Percentiles rank a stretch among this genome's conserved stretches.
These are phyloP conservation scores for Drosophila buzzatii DNA, from an alignment of 2,888 invertebrate species.

Conservation along the genomic window DNA sequence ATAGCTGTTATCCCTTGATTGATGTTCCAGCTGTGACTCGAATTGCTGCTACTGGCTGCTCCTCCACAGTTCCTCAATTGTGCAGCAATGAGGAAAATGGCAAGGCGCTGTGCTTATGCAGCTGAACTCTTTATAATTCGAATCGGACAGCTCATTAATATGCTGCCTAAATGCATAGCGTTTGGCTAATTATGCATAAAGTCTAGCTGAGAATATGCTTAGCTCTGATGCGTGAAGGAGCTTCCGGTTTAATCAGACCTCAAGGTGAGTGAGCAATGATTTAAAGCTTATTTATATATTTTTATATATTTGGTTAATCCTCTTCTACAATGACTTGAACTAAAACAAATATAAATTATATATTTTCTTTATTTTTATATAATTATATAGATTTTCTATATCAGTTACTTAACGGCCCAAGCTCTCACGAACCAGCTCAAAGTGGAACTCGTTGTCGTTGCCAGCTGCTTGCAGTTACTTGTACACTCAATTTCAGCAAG, in stretches of 20 bases:
- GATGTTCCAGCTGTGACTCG: constrained; percentile 22
- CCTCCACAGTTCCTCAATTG: constrained; percentile 28
- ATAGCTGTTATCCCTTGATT: constrained; percentile 27
- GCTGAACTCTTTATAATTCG: constrained; percentile 1
- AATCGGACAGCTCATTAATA: constrained; percentile 22
- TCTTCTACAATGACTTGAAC: not conserved
- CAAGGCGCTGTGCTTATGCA: not conserved
- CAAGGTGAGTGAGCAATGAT: constrained; percentile 29
- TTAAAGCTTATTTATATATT: too few species aligned
- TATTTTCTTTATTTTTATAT: not conserved
- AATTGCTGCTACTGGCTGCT: not conserved
- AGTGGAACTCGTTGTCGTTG: constrained; percentile 6
- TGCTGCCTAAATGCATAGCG: constrained; percentile 23
- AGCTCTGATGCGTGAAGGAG: constrained; percentile 3
- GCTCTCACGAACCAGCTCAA: not conserved
- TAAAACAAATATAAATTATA: not conserved
- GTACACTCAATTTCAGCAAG: not conserved
- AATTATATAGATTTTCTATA: not conserved
- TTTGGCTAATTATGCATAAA: constrained; percentile 54
- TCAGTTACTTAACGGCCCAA: constrained; percentile 3
- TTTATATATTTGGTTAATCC: not conserved
- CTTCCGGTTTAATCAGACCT: constrained; percentile 50
- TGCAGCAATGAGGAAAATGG: constrained; percentile 25
- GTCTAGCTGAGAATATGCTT: constrained; percentile 28
- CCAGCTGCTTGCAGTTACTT: constrained; percentile 8